These are phyloP conservation scores for Dendrolimus punctatus DNA, from an alignment of 1,140 invertebrate genomes.

Conservation along the genomic window DNA sequence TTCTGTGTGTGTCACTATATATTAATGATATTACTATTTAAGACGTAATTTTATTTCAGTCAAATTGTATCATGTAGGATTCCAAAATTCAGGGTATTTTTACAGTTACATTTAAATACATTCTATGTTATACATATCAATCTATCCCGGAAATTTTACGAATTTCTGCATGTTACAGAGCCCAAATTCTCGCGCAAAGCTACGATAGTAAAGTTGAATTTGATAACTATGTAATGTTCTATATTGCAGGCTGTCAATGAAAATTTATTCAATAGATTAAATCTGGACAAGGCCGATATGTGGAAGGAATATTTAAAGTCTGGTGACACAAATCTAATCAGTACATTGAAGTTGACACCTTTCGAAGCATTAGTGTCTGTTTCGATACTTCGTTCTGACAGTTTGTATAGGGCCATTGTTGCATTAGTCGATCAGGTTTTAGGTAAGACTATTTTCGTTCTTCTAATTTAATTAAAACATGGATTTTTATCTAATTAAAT, in stretches of 20 bases:
- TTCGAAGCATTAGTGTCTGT: slow-evolving; percentile 37
- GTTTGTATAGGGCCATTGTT: slow-evolving; percentile 38
- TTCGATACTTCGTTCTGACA: slow-evolving; percentile 28
- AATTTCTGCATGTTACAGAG: too few species aligned
- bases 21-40: too few species aligned
- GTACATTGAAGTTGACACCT: slow-evolving; percentile 24
- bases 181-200: too few species aligned
- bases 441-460: slow-evolving; percentile 23
- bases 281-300: slow-evolving; percentile 74
- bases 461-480: background rate
- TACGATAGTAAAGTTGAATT: too few species aligned
- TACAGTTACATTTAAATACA: too few species aligned
- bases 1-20: too few species aligned
- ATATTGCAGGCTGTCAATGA: slow-evolving; percentile 71
- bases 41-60: too few species aligned
- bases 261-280: slow-evolving; percentile 75
- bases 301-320: slow-evolving; percentile 80
- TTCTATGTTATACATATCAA: too few species aligned
- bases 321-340: slow-evolving; percentile 36
- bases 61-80: too few species aligned
- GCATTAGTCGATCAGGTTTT: slow-evolving; percentile 40
- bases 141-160: too few species aligned
- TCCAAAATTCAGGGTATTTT: too few species aligned
- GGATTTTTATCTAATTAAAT: background rate
- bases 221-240: too few species aligned